phyloP scores from a whole-genome alignment of 1,140 invertebrate species.

The Orius insidiosus region DNA sequence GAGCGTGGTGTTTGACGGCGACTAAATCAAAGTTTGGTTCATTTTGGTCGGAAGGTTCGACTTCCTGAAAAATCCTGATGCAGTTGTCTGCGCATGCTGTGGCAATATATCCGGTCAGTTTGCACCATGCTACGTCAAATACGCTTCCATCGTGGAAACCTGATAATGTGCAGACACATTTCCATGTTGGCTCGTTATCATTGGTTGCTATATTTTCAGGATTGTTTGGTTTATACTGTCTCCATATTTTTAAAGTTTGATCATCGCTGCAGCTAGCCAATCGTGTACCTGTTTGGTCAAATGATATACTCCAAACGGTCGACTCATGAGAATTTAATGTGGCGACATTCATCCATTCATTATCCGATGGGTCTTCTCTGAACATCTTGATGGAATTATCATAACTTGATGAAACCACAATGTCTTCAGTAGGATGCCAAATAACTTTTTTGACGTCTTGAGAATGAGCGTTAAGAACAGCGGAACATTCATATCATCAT shows the following conservation, averaged over 20 bases:
- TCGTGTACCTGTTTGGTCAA: constrained; percentile 62
- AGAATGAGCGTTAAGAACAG: constrained; percentile 84
- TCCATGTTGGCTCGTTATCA: constrained; percentile 66
- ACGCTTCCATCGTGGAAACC: constrained; percentile 75
- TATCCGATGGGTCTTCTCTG: constrained; percentile 69
- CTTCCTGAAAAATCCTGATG: constrained; percentile 43
- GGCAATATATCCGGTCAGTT: constrained; percentile 44
- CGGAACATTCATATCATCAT: constrained; percentile 89
- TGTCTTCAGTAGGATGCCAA: constrained; percentile 83
- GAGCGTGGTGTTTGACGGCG: constrained; percentile 50
- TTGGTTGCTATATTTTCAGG: constrained; percentile 52
- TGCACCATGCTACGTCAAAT: constrained; percentile 87
- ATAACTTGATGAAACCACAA: constrained; percentile 89
- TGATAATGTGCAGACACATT: constrained; percentile 78
- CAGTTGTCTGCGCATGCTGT: constrained; percentile 43
- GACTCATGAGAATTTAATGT: constrained; percentile 72
- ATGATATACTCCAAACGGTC: constrained; percentile 84
- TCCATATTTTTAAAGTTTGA: constrained; percentile 79
- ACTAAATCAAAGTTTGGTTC: constrained; percentile 61
- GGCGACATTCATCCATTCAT: constrained; percentile 66
- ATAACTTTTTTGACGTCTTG: constrained; percentile 91
- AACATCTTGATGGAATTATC: constrained; percentile 91
- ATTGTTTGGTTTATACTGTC: constrained; percentile 60
- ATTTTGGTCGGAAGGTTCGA: constrained; percentile 45
- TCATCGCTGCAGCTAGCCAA: constrained; percentile 90